A percentile compares a stretch with the other conserved stretches of the same genome.
These are phyloP conservation scores for Gymnoscelis rufifasciata DNA, from an alignment of 2,888 invertebrate species.

Conservation along the genomic window DNA sequence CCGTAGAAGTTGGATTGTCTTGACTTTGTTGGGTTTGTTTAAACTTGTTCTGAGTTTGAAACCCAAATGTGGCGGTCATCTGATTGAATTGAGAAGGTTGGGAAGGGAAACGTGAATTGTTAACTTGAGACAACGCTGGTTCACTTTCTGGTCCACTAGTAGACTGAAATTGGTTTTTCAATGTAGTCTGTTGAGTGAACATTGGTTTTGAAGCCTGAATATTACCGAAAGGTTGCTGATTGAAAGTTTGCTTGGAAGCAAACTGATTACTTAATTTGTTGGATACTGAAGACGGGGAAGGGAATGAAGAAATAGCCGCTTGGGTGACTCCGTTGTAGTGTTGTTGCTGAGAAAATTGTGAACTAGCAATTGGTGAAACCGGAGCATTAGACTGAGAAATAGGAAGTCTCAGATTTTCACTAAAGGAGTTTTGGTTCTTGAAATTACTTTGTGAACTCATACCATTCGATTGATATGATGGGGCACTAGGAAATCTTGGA, in stretches of 20 bases:
- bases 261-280: conserved; percentile 24
- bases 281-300: conserved; percentile 38
- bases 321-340: conserved; percentile 47
- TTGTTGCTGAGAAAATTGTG: conserved; percentile 20
- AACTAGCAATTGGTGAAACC: conserved; percentile 25
- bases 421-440: conserved; percentile 20
- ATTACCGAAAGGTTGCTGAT: conserved; percentile 19
- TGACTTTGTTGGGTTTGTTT: conserved; percentile 6
- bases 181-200: conserved; percentile 16
- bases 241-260: conserved; percentile 24
- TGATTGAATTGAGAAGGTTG: conserved; percentile 16
- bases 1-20: conserved; percentile 3
- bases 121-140: conserved; percentile 5
- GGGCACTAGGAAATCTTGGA: conserved; percentile 36
- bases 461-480: conserved; percentile 43
- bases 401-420: conserved; percentile 24
- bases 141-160: conserved; percentile 4
- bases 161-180: conserved; percentile 10
- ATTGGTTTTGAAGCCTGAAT: conserved; percentile 19
- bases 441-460: conserved; percentile 16
- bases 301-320: conserved; percentile 49
- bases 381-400: conserved; percentile 28
- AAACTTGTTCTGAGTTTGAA: conserved; percentile 17
- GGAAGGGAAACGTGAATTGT: conserved; percentile 7
- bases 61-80: conserved; percentile 17